Evolutionary conservation across 1,140 invertebrate species (phyloP).

Genomic region (Conus betulinus): DNA sequence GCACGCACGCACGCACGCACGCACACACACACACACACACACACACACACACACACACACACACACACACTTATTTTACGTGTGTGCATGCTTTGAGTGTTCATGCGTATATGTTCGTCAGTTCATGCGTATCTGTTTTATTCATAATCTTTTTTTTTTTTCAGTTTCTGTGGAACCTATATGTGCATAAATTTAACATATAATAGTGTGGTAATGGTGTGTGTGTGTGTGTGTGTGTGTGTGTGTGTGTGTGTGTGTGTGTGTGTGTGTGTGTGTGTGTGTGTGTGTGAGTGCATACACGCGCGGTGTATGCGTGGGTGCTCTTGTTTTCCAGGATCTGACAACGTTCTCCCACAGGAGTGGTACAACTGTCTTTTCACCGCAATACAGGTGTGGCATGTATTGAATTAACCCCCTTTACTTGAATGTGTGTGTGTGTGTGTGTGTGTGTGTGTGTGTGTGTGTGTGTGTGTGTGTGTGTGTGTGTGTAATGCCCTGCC

Average conservation of each 20-base stretch:
- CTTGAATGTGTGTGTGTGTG: background rate
- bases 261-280: background rate
- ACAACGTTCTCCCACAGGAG: conserved; percentile 43
- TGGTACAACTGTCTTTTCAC: conserved; percentile 56
- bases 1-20: background rate
- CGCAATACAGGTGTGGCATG: conserved; percentile 45
- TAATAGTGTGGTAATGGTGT: no score
- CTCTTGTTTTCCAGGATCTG: conserved; percentile 39
- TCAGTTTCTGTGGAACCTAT: no score
- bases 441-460: conserved; percentile 11
- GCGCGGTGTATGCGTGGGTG: background rate
- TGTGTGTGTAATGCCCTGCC: background rate
- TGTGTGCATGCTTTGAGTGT: no score
- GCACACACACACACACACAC: no score
- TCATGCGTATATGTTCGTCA: no score
- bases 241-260: background rate
- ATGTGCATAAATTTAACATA: no score
- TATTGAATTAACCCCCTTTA: no score
- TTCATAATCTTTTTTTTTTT: no score
- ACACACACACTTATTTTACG: no score
- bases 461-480: no score
- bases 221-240: background rate
- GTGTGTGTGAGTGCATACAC: background rate
- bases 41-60: no score
- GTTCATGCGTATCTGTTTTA: no score